Evolutionary conservation across 2,797 vertebrate species (phyloP), one percentile per base, ranked within the genome.

Genomic region (Argya squamiceps): DNA sequence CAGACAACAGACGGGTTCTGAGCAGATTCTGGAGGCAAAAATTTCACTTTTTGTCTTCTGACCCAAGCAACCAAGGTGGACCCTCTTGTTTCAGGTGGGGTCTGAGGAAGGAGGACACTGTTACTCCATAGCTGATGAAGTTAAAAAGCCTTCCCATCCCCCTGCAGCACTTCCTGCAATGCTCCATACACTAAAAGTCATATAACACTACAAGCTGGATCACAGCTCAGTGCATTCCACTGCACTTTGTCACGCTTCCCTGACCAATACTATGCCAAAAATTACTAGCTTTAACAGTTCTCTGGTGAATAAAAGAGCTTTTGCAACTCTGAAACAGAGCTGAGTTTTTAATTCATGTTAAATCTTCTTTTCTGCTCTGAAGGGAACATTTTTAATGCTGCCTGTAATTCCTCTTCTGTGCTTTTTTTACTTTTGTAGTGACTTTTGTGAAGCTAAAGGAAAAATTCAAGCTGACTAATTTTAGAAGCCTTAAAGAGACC

Each of bases 271-370:
- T 70, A 97, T 93, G 96, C 93, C 96, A 95, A 96, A 96, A 89
- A 93, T 85, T 50, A 96, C 95, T 84, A 91, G 95, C 84, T 96
- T 93, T 92, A 97, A 91, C 71, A 95, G 89, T 84, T 50, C 88
- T 95, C 92, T 93, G 60, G 87, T 87, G 84, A 97, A 94, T 93
- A 97, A 84, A 95, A 97, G 93, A 94, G 91, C 82, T 97, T 97
- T 92, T 93, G 91, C 94, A 97, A 97, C 84, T 79, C 92, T 69
- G 62, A 93, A 95, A 88, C 90, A 96, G 87, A 96, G 55, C 75
- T 68, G 80, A 93, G 65, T 92, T 94, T 96, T 93, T 62, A 95
- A 97, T 84, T 94, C 87, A 92, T 58, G 75, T 89, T 89, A 92
- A 94, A 93, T 91, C 68, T 91, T 69, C 83, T 89, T 93, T 96